Conservation (phyloP, 2,113 vertebrate genomes). For the Stictonetta naevosa region DNA sequence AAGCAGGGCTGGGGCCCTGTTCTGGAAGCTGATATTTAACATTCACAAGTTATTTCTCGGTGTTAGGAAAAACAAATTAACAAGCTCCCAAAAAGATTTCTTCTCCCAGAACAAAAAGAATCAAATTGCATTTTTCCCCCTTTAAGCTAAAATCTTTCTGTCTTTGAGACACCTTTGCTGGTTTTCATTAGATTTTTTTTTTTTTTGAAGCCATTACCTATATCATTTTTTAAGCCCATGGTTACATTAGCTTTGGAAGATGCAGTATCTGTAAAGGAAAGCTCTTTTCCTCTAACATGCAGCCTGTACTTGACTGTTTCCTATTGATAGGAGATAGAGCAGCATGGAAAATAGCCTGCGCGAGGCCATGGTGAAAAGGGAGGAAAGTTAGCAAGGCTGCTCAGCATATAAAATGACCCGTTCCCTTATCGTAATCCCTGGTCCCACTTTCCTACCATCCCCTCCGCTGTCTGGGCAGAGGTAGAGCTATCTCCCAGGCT, state of each 20-base stretch:
- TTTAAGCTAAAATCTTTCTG: neutral
- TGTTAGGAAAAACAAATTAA: constrained; percentile 13
- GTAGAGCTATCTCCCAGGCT: constrained; percentile 48
- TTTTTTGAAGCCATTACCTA: constrained; percentile 46
- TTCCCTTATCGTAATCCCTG: constrained; percentile 70
- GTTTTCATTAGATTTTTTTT: neutral
- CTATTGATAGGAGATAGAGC: constrained; percentile 73
- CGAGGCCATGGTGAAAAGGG: constrained; percentile 9
- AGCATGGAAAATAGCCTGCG: constrained; percentile 65
- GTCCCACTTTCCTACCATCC: constrained; percentile 4
- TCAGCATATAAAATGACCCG: constrained; percentile 56
- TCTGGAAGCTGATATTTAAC: neutral
- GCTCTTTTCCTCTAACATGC: neutral
- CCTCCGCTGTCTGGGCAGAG: constrained; percentile 49
- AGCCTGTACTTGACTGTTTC: constrained; percentile 63
- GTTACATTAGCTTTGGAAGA: constrained; percentile 60
- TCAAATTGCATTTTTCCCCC: neutral
- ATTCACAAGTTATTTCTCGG: neutral
- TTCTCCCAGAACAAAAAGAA: neutral
- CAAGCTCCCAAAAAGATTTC: neutral
- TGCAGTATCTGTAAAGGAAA: constrained; percentile 5
- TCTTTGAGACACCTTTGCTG: neutral
- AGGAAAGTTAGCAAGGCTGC: neutral
- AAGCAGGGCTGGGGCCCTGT: neutral
- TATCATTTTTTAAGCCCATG: constrained; percentile 58